Conservation (phyloP, 1,140 invertebrate genomes). For the Thaumatotibia leucotreta region DNA sequence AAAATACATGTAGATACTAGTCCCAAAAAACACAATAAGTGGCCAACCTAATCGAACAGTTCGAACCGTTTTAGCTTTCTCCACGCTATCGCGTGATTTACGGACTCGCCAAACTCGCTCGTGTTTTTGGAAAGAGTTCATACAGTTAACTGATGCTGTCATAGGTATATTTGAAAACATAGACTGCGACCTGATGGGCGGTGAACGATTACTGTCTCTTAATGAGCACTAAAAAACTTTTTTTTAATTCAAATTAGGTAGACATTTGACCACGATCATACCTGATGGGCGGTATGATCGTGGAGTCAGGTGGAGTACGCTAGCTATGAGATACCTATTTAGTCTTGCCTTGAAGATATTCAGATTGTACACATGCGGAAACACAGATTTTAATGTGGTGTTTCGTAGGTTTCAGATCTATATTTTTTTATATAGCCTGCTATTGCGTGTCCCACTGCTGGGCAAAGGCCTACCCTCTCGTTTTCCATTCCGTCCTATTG, state of each 20-base stretch:
- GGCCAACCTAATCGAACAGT: neutral
- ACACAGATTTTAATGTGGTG: too few species aligned
- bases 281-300: too few species aligned
- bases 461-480: neutral
- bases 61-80: conserved; percentile 25
- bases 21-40: neutral
- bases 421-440: too few species aligned
- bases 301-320: too few species aligned
- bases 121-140: conserved; percentile 7
- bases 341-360: too few species aligned
- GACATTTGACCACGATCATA: too few species aligned
- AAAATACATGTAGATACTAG: neutral
- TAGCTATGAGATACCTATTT: too few species aligned
- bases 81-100: conserved; percentile 37
- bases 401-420: too few species aligned
- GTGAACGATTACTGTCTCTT: neutral
- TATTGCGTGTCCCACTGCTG: neutral
- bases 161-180: neutral
- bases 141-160: conserved; percentile 8
- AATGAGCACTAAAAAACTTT: too few species aligned
- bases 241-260: too few species aligned
- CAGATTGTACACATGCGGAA: too few species aligned
- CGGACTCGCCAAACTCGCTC: conserved; percentile 29
- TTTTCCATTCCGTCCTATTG: too few species aligned
- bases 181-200: neutral